Base-by-base conservation (phyloP, 2,113 vertebrate species). In the Burhinus oedicnemus region DNA sequence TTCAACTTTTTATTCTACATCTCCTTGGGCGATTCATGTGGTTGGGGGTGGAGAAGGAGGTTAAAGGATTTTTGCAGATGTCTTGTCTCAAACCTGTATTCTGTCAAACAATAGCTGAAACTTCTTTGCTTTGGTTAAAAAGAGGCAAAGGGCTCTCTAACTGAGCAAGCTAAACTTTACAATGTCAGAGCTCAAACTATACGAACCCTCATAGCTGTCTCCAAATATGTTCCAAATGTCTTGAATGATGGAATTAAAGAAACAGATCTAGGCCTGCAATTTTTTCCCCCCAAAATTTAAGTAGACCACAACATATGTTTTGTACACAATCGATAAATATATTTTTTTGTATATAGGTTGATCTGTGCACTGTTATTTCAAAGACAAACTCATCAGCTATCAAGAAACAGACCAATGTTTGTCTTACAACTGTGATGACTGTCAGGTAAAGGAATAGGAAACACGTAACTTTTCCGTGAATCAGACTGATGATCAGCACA, bases 21-120 rank as follows among this genome's bases (percentile, higher is more conserved):
- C 44, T 82, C 8, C 51, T 77, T 76, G 47, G 34, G 19, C 1
- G 1, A 69, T 69, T 85, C 12, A 1, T 42, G 12, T 3, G 6
- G 22, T 16, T 76, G n/a, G 18, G n/a, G 5, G 2, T 45, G 23
- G 23, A 83, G 21, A 47, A 87, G 8, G 9, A 79, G 20, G 13
- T 71, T 85, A 69, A 92, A 61, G 23, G 30, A 80, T 88, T 92
- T 76, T 86, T 94, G 85, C 88, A 86, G 70, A 52, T 93, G 75
- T 65, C 70, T 95, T 76, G 12, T 80, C 66, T 95, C 85, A 90
- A 94, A 60, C 29, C 25, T 94, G 1, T 27, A 15, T 83, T 90
- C 71, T 86, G 61, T 86, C 78, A 95, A 94, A 61, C 15, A 79
- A 15, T 23, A 90, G 14, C 47, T 86, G 78, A 80, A 89, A 82